These are phyloP conservation scores for Sminthurinus signatus DNA, from an alignment of 1,140 invertebrate genomes.

Conservation along the genomic window DNA sequence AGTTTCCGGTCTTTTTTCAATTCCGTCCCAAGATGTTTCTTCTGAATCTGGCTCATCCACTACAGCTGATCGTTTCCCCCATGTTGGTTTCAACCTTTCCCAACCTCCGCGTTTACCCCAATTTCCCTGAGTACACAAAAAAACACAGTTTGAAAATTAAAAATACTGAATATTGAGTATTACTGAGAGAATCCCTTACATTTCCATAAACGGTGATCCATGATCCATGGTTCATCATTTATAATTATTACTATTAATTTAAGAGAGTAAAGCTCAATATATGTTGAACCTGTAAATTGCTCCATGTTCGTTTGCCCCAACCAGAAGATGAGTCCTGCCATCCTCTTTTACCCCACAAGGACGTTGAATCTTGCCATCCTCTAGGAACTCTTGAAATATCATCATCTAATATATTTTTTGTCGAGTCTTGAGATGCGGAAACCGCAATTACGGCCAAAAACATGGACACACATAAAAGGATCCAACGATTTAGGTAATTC, in stretches of 20 bases:
- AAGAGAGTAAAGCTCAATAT: too few species aligned
- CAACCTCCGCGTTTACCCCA: conserved; percentile 40
- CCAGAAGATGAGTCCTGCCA: conserved; percentile 29
- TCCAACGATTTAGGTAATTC: conserved; percentile 22
- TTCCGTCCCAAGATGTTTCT: conserved; percentile 14
- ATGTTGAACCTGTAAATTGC: not conserved
- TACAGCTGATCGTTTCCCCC: conserved; percentile 32
- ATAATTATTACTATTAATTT: too few species aligned
- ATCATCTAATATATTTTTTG: conserved; percentile 15
- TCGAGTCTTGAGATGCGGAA: conserved; percentile 8
- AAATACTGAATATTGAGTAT: not conserved
- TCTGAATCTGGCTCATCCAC: conserved; percentile 7
- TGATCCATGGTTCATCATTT: too few species aligned
- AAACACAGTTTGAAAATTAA: not conserved
- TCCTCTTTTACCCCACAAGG: not conserved
- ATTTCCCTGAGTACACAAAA: conserved; percentile 7
- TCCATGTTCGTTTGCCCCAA: conserved; percentile 37
- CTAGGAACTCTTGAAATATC: conserved; percentile 29
- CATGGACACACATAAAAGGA: conserved; percentile 14
- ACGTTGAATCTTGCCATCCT: conserved; percentile 17
- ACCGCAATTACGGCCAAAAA: conserved; percentile 14
- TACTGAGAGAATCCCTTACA: too few species aligned
- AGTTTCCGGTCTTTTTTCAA: conserved; percentile 27
- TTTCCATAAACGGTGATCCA: too few species aligned
- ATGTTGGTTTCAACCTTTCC: conserved; percentile 32